Evolutionary conservation across 2,888 invertebrate genomes (phyloP).

Genomic region (Rutpela maculata): DNA sequence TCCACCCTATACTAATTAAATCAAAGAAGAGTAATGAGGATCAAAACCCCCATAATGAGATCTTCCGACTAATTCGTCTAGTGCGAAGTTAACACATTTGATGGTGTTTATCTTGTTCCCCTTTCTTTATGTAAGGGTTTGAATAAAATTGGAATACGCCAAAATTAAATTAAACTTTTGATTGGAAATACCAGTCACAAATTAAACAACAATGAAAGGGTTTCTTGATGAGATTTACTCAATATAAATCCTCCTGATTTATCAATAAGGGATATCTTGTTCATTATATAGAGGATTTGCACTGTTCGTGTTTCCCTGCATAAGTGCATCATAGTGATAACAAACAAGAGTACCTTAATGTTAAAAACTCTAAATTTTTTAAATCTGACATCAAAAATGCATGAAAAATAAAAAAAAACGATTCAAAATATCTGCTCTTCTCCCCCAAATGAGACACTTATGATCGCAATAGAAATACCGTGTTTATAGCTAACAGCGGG

Average conservation of each 20-base stretch:
- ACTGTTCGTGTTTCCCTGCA: too few relatives aligned
- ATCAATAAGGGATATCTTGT: neutral
- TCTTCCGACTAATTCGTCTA: neutral
- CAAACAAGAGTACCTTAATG: too few relatives aligned
- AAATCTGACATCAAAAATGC: too few relatives aligned
- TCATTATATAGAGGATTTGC: neutral
- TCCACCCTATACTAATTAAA: neutral
- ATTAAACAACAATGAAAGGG: constrained; percentile 10
- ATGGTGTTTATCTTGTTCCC: constrained; percentile 14
- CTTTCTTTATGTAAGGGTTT: neutral
- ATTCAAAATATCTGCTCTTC: too few relatives aligned
- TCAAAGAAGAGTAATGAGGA: neutral
- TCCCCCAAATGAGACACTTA: too few relatives aligned
- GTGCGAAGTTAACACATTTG: constrained; percentile 2
- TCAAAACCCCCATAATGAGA: neutral
- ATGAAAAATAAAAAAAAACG: too few relatives aligned
- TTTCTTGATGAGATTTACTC: neutral
- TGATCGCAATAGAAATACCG: too few relatives aligned
- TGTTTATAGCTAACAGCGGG: too few relatives aligned
- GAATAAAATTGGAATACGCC: constrained; percentile 7
- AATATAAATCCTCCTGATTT: neutral
- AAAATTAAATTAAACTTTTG: constrained; percentile 18
- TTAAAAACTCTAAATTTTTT: too few relatives aligned
- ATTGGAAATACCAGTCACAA: constrained; percentile 8
- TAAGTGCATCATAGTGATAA: too few relatives aligned